Evolutionary conservation across 2,888 invertebrate genomes (phyloP).

Genomic region (Heliothis peltigera): DNA sequence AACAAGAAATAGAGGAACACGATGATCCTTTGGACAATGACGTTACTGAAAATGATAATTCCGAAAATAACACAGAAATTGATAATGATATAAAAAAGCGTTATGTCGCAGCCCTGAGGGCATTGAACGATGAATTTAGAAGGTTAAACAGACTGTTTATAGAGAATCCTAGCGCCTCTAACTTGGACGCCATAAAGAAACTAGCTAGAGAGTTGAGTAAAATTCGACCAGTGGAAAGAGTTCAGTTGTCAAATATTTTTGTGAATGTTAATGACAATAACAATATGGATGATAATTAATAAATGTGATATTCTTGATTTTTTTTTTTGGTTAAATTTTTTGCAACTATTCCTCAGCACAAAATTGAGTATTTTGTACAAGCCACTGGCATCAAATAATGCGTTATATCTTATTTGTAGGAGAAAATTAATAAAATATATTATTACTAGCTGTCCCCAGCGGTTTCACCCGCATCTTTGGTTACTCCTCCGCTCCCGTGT

Average conservation of each 20-base stretch:
- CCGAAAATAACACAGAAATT: neutral
- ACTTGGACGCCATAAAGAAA: constrained; percentile 64
- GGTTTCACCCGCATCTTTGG: too few species aligned
- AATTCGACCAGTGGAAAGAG: constrained; percentile 59
- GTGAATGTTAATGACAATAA: neutral
- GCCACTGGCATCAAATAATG: too few species aligned
- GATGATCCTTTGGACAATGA: constrained; percentile 32
- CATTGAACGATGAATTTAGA: constrained; percentile 66
- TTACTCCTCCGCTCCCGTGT: too few species aligned
- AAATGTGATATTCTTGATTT: neutral
- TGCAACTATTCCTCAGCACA: too few species aligned
- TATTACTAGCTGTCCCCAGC: too few species aligned
- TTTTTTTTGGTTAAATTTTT: too few species aligned
- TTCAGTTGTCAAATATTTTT: constrained; percentile 31
- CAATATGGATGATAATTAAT: neutral
- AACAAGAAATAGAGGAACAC: constrained; percentile 39
- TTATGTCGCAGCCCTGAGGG: constrained; percentile 49
- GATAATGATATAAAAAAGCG: constrained; percentile 10
- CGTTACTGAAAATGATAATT: constrained; percentile 9
- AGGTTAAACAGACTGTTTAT: constrained; percentile 66
- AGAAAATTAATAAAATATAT: too few species aligned
- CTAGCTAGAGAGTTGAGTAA: constrained; percentile 65
- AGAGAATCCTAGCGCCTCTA: constrained; percentile 63
- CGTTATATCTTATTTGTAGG: too few species aligned
- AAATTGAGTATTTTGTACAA: too few species aligned